phyloP scores from a whole-genome alignment of 2,113 vertebrate species.

The Murina feae region DNA sequence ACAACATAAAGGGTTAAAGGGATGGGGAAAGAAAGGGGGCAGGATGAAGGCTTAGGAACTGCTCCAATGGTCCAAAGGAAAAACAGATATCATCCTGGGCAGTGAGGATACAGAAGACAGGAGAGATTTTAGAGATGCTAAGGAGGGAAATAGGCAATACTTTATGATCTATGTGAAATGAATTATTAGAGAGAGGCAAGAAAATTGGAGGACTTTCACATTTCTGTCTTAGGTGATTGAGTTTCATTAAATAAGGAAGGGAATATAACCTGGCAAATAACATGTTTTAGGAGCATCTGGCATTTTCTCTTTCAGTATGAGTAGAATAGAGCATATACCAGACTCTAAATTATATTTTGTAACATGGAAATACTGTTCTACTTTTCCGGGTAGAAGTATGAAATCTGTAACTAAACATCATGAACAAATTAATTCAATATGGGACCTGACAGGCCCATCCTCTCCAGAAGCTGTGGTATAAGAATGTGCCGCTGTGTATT shows the following conservation, averaged over 20 bases:
- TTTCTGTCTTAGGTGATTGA: slow-evolving; percentile 5
- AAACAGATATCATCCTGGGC: neutral
- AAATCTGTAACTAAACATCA: slow-evolving; percentile 15
- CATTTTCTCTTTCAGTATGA: slow-evolving; percentile 45
- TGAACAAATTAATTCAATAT: slow-evolving; percentile 31
- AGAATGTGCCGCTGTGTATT: neutral
- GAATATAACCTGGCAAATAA: neutral
- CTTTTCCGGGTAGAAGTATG: slow-evolving; percentile 21
- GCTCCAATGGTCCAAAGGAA: no score
- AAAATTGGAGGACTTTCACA: neutral
- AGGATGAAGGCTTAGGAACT: neutral
- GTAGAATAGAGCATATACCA: neutral
- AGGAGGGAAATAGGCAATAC: neutral
- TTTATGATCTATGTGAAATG: neutral
- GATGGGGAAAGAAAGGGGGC: neutral
- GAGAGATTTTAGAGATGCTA: neutral
- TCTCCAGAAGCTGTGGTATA: neutral
- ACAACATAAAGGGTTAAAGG: neutral
- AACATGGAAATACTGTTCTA: neutral
- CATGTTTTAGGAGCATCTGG: slow-evolving; percentile 32
- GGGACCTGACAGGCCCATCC: neutral
- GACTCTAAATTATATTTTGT: slow-evolving; percentile 46
- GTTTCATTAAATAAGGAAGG: slow-evolving; percentile 14
- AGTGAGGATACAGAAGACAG: neutral
- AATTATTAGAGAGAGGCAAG: neutral